Evolutionary conservation across 1,140 invertebrate genomes (phyloP), one percentile per base, ranked within the genome.

Genomic region (Pteromalus puparum): DNA sequence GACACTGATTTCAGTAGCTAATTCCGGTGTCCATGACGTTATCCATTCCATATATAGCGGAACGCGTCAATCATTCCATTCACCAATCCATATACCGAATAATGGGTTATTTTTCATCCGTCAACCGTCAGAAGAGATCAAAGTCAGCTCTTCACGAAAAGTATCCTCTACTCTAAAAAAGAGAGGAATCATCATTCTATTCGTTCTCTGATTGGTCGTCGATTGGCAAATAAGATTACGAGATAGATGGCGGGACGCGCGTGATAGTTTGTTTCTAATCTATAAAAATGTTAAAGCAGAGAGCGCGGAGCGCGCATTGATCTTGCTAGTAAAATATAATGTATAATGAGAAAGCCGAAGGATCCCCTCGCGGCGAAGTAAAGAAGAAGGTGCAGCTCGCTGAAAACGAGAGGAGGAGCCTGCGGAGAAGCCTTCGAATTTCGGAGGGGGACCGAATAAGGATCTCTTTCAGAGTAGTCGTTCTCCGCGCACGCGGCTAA

Each of bases 371-470:
- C 21, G 53, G 53, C 18, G 18, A n/a, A n/a, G n/a, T n/a, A n/a
- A n/a, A 7, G 21, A 61, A 61, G 21, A n/a, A 7, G 38, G 38
- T 42, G 38, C 38, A 42, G 53, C 53, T 3, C 53, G 53, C 53
- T 0, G 53, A n/a, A 21, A 61, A n/a, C 53, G 53, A 61, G 53
- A 61, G 53, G 34, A 73, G 72, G 72, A 34, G 72, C 72, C 18
- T 34, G 72, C 28, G 74, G 42, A 76, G 74, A 38, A 76, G 21
- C 74, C 74, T 34, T 76, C 74, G 34, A 48, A 48, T 34, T 73
- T 21, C 72, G 18, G 34, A 34, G 68, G 28, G 28, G 72, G 72
- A 10, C 18, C 28, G 18, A 34, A 34, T 18, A 73, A 73, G 72
- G 72, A 73, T 38, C 28, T 73, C 72, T 34, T 73, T 73, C 34